These are phyloP conservation scores for Diarsia brunnea DNA, from an alignment of 2,888 invertebrate species.

Conservation along the genomic window DNA sequence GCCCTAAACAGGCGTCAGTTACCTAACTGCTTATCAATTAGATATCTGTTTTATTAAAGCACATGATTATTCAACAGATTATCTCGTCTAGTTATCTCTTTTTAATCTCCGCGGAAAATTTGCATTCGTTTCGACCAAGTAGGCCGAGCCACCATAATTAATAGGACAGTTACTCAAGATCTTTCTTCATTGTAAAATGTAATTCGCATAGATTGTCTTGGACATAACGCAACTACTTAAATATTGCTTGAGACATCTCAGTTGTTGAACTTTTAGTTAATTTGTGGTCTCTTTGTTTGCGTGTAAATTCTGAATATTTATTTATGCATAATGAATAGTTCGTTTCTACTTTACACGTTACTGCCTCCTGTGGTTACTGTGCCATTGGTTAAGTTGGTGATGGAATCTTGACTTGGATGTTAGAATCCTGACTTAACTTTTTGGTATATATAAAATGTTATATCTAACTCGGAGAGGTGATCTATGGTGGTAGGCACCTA, in stretches of 20 bases:
- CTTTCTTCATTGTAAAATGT: conserved; percentile 69
- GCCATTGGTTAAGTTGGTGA: not conserved
- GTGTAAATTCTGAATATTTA: conserved; percentile 9
- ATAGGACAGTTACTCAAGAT: conserved; percentile 67
- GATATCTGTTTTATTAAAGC: not conserved
- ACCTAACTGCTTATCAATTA: not conserved
- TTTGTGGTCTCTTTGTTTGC: conserved; percentile 27
- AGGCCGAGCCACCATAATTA: conserved; percentile 65
- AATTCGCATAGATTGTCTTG: conserved; percentile 69
- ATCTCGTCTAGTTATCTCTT: conserved; percentile 23
- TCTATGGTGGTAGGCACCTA: not conserved
- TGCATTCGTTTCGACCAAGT: conserved; percentile 65
- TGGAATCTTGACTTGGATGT: not conserved
- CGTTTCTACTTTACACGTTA: not conserved
- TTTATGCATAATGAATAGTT: not conserved
- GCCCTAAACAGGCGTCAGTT: not conserved
- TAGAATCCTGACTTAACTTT: not conserved
- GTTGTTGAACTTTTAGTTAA: conserved; percentile 40
- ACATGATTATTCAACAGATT: conserved; percentile 33
- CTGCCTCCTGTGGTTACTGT: not conserved
- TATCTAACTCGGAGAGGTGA: not conserved
- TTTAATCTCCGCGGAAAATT: conserved; percentile 62
- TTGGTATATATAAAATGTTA: not conserved
- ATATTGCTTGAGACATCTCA: conserved; percentile 40
- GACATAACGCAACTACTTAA: conserved; percentile 49